Evolutionary conservation across 2,113 vertebrate genomes (phyloP), one percentile per base, ranked within the genome.

Genomic region (Myrmecobius fasciatus): DNA sequence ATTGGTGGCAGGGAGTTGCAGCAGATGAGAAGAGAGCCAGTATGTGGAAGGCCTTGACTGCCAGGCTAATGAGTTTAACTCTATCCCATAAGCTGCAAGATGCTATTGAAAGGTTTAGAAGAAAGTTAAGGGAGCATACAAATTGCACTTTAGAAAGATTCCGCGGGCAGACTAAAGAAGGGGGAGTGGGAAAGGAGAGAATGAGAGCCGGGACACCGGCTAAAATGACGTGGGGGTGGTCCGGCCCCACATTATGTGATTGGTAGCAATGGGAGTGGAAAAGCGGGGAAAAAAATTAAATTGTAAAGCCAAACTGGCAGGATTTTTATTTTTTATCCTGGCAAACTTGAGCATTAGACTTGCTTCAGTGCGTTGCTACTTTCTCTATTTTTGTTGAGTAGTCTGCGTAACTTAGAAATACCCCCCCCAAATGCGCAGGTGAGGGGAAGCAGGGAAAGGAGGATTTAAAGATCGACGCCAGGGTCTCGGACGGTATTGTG

Each of bases 1-100:
- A 17, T 0, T 3, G 4, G 6, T n/a, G 47, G 4, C 2, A n/a
- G 48, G 14, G 11, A 26, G 4, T 0, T 10, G 8, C 28, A 6
- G 9, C 54, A 51, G 54, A 92, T 51, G 8, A 56, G 25, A 43
- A 8, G 20, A 51, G 49, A 25, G 43, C 9, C 3, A 53, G 28
- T 47, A 56, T n/a, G 11, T 8, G 75, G 20, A 1, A 1, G 20
- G 14, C 17, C 67, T 75, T 75, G 36, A 75, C n/a, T 75, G 36
- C 67, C 17, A n/a, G 4, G 17, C 36, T 75, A 75, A n/a, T 20
- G 17, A n/a, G 17, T n/a, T 75, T 75, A 75, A 17, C 14, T n/a
- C 14, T 75, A 60, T 75, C 17, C 67, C n/a, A 1, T n/a, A 75
- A 22, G 3, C 67, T 22, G 67, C n/a, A 20, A n/a, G 17, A 75